Evolutionary conservation across 2,888 invertebrate genomes (phyloP), one percentile per base, ranked within the genome.

Genomic region (Drosophila anomelani): DNA sequence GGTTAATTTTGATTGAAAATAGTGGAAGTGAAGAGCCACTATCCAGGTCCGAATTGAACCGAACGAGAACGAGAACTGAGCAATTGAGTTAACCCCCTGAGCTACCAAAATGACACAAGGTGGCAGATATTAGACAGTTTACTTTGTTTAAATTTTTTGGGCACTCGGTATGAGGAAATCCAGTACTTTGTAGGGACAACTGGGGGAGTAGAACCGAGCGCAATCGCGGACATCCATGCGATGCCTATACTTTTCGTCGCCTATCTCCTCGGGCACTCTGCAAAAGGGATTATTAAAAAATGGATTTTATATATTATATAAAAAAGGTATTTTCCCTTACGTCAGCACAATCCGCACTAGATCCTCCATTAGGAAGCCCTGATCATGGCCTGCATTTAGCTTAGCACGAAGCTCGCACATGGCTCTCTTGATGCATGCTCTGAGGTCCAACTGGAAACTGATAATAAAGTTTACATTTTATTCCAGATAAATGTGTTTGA

Each of bases 351-450:
- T 93, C 76, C 94, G 93, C 43, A 96, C 85, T 54, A 95, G 90
- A 89, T 96, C 95, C 73, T 95, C 95, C 58, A 95, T 93, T 0
- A 83, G 76, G 54, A 96, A 92, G 1, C 73, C 70, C 1, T 93
- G 93, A 32, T 95, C 94, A 29, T 77, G 46, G 0, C 93, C 94
- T 0, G 94, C 92, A 26, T 93, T 94, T 29, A 95, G 90, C 76
- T 93, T 92, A 47, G 91, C 90, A 73, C 93, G 93, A 0, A 94
- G 94, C 84, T 96, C 96, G 85, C 96, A 96, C 79, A 96, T 94
- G 70, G 95, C 94, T 79, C 95, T 93, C 71, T 95, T 92, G 26
- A 96, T 91, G 88, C 96, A 96, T 2, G 83, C 76, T 54, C 70
- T 77, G 6, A 88, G 68, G 51, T 90, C 78, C 38, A 82, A 4